These are phyloP conservation scores for Agrilus biguttatus DNA, from an alignment of 2,888 invertebrate genomes.

Conservation along the genomic window DNA sequence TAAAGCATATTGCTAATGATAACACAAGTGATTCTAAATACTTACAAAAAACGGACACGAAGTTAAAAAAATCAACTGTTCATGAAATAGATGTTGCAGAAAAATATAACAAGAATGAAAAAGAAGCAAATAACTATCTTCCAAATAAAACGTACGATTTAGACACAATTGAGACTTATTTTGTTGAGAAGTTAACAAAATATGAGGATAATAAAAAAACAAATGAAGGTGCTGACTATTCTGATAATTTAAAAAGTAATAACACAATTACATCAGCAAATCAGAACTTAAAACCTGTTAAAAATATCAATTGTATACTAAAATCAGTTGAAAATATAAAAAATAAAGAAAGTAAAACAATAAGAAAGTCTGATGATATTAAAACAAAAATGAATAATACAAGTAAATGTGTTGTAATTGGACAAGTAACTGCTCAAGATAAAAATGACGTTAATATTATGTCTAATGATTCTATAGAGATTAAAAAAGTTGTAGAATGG, in stretches of 20 bases:
- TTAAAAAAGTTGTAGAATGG: too few species aligned
- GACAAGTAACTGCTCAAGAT: too few species aligned
- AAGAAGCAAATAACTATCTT: neutral
- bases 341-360: too few species aligned
- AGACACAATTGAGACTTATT: slow-evolving; percentile 5
- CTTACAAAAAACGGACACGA: neutral
- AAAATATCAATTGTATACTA: neutral
- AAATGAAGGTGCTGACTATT: neutral
- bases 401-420: too few species aligned
- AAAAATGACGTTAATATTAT: too few species aligned
- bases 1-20: too few species aligned
- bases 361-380: too few species aligned
- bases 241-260: neutral
- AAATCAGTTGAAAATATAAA: neutral
- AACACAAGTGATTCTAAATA: neutral
- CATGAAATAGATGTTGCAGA: neutral
- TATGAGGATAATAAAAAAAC: neutral
- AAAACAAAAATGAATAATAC: too few species aligned
- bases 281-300: neutral
- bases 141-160: slow-evolving; percentile 4
- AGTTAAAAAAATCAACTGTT: neutral
- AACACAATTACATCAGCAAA: neutral
- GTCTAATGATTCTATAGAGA: too few species aligned
- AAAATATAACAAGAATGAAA: neutral
- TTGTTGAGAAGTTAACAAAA: slow-evolving; percentile 4